These are phyloP conservation scores for Novumbra hubbsi DNA, from an alignment of 2,797 vertebrate species.

Conservation along the genomic window DNA sequence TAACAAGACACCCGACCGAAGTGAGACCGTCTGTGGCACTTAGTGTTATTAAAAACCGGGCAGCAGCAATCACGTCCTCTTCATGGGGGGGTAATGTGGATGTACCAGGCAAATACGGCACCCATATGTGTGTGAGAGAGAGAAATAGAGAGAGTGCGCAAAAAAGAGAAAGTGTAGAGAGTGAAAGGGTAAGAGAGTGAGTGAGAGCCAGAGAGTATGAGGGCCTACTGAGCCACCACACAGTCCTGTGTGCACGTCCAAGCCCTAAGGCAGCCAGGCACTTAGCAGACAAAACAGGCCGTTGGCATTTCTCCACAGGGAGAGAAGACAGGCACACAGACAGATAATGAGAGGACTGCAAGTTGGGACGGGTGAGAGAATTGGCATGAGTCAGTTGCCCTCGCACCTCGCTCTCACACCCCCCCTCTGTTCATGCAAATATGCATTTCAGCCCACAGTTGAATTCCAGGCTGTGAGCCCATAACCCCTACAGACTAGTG, in stretches of 20 bases:
- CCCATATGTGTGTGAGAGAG: neutral
- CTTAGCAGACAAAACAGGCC: slow-evolving; percentile 27
- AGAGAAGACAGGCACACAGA: slow-evolving; percentile 24
- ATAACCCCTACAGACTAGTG: neutral
- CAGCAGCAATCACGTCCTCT: neutral
- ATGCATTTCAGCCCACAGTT: neutral
- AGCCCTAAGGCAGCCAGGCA: slow-evolving; percentile 29
- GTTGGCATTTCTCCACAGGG: slow-evolving; percentile 24
- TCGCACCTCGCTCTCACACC: neutral
- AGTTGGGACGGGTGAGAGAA: slow-evolving; percentile 2
- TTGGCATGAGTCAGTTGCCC: slow-evolving; percentile 1
- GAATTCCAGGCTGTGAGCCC: neutral
- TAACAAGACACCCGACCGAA: neutral
- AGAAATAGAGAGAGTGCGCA: neutral
- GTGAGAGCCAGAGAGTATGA: slow-evolving; percentile 7
- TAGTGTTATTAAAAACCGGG: neutral
- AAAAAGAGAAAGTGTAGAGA: neutral
- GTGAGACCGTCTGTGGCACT: neutral
- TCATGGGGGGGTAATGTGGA: neutral
- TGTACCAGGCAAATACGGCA: neutral
- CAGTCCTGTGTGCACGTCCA: slow-evolving; percentile 24
- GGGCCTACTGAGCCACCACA: no score
- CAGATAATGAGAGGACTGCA: neutral
- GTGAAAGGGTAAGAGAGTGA: neutral
- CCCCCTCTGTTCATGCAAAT: neutral